Conservation (phyloP, 1,140 invertebrate genomes). For the Venturia canescens region DNA sequence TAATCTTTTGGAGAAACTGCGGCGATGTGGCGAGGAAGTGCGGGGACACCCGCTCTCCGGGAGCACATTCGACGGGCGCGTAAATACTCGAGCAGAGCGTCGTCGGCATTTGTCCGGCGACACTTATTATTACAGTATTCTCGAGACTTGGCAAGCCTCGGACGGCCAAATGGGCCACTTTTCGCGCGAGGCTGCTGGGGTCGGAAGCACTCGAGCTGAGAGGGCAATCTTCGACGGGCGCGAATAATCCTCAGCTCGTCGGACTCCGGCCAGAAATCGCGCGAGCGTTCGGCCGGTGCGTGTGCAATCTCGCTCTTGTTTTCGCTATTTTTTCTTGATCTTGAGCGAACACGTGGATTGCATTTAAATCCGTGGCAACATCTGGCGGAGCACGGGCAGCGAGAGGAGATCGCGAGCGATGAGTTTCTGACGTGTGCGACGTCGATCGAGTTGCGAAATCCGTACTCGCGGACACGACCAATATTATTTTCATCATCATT, state of each 20-base stretch:
- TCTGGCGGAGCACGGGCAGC: neutral
- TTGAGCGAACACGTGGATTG: neutral
- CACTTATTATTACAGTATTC: neutral
- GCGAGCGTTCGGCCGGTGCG: neutral
- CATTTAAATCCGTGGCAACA: neutral
- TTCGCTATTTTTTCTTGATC: neutral
- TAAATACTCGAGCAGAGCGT: neutral
- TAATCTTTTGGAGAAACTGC: no score
- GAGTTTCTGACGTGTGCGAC: no score
- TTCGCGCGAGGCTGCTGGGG: no score
- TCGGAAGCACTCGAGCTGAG: neutral
- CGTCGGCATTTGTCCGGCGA: neutral
- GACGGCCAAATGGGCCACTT: neutral
- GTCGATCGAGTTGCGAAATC: slow-evolving; percentile 11
- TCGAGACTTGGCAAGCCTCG: slow-evolving; percentile 1
- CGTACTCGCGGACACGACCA: neutral
- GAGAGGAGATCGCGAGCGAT: neutral
- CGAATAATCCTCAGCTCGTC: no score
- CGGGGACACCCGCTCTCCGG: no score
- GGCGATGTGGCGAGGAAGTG: no score
- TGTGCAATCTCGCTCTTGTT: neutral
- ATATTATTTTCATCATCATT: neutral
- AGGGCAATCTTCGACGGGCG: neutral
- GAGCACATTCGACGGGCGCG: neutral
- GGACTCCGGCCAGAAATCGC: neutral